phyloP scores from a whole-genome alignment of 2,113 vertebrate species.

The Cololabis saira region DNA sequence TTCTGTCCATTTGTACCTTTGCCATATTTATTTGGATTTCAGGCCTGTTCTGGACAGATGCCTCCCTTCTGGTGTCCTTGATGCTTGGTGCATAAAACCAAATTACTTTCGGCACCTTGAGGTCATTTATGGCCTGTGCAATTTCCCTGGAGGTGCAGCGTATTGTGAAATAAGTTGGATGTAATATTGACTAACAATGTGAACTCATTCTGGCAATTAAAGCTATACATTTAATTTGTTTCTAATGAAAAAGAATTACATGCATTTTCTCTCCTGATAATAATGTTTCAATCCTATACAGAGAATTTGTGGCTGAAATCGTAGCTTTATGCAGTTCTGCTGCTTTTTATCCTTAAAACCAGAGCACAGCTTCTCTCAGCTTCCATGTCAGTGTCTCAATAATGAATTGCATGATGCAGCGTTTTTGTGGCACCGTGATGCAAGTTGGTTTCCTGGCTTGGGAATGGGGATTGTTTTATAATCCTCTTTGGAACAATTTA shows the following conservation, averaged over 20 bases:
- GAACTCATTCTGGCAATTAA: constrained; percentile 10
- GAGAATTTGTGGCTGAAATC: not conserved
- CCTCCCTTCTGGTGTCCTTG: constrained; percentile 43
- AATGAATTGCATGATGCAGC: constrained; percentile 43
- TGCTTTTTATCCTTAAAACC: not conserved
- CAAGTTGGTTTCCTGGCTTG: constrained; percentile 55
- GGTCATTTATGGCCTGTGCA: constrained; percentile 13
- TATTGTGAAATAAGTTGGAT: constrained; percentile 2
- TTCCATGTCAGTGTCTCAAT: not conserved
- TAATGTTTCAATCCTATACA: not conserved
- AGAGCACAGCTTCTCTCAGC: constrained; percentile 2
- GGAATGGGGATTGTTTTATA: constrained; percentile 59
- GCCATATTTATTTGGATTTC: constrained; percentile 51
- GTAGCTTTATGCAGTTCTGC: not conserved
- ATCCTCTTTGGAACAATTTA: constrained; percentile 60
- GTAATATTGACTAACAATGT: not conserved
- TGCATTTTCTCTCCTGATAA: not conserved
- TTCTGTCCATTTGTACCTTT: constrained; percentile 63
- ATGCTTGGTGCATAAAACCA: constrained; percentile 20
- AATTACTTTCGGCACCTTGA: constrained; percentile 36
- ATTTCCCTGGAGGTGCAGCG: constrained; percentile 4
- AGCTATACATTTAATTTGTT: not conserved
- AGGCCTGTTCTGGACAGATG: constrained; percentile 32
- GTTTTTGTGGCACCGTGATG: constrained; percentile 40
- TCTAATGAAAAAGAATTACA: not conserved